Percentiles rank a stretch among this genome's conserved stretches.
Conservation (phyloP, 1,140 invertebrate genomes). For the Plutomurus gul region DNA sequence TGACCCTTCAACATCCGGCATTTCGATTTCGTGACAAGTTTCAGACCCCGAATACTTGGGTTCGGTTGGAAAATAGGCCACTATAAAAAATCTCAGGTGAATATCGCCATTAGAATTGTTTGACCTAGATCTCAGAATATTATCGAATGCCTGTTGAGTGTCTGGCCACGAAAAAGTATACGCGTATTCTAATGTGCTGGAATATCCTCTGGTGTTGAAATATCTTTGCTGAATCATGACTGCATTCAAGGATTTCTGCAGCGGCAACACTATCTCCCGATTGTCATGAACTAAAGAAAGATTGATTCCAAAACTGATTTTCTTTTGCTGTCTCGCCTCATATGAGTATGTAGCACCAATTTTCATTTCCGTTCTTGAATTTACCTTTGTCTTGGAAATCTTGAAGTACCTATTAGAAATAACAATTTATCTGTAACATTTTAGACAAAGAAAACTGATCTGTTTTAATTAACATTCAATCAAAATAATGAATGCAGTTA, state of each 20-base stretch:
- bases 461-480: too few species aligned
- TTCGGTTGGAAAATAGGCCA: constrained; percentile 41
- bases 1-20: neutral
- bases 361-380: neutral
- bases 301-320: constrained; percentile 26
- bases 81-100: constrained; percentile 30
- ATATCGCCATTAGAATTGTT: constrained; percentile 11
- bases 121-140: neutral
- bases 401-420: constrained; percentile 13
- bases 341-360: constrained; percentile 42
- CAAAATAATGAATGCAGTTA: too few species aligned
- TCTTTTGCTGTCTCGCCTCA: constrained; percentile 31
- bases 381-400: neutral
- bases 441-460: too few species aligned
- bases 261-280: constrained; percentile 31
- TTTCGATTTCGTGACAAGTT: neutral
- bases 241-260: constrained; percentile 31
- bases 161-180: constrained; percentile 41
- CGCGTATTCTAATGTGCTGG: constrained; percentile 19
- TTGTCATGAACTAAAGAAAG: constrained; percentile 27
- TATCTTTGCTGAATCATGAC: constrained; percentile 31
- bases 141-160: neutral
- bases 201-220: neutral
- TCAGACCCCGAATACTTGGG: constrained; percentile 16
- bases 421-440: too few species aligned